Evolutionary conservation across 2,113 vertebrate genomes (phyloP).

Genomic region (Cinclus mexicanus): DNA sequence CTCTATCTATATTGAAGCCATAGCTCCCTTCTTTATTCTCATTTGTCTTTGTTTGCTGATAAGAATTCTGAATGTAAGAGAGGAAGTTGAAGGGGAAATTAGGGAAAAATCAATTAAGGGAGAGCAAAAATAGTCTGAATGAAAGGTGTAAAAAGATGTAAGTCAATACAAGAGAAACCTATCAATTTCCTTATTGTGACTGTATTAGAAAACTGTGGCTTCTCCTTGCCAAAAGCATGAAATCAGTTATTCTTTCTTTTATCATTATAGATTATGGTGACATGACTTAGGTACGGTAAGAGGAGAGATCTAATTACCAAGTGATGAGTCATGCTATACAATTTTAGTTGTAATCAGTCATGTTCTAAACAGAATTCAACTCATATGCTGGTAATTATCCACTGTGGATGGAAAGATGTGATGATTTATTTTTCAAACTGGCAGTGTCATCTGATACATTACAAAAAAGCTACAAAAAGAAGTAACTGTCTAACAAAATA

Average conservation of each 20-base stretch:
- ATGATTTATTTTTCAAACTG: constrained; percentile 58
- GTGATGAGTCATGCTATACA: constrained; percentile 26
- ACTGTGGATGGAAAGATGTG: neutral
- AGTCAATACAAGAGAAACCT: constrained; percentile 3
- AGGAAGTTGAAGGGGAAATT: constrained; percentile 12
- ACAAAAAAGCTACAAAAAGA: constrained; percentile 14
- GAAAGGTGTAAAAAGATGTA: constrained; percentile 4
- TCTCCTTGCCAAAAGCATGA: constrained; percentile 24
- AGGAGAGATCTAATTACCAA: constrained; percentile 50
- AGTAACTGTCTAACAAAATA: constrained; percentile 1
- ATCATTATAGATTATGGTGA: constrained; percentile 37
- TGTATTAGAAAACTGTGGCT: neutral
- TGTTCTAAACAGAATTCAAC: constrained; percentile 30
- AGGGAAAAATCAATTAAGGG: constrained; percentile 21
- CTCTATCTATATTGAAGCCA: neutral
- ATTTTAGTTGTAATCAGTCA: constrained; percentile 57
- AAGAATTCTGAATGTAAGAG: neutral
- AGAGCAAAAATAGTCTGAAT: neutral
- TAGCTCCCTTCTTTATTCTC: neutral
- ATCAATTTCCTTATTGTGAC: constrained; percentile 49
- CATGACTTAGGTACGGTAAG: neutral
- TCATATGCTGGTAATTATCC: constrained; percentile 46
- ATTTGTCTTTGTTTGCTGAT: neutral
- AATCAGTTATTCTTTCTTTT: constrained; percentile 37
- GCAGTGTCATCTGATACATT: neutral